phyloP scores from a whole-genome alignment of 2,888 invertebrate genomes.

The Hemicrepidius hirtus region DNA sequence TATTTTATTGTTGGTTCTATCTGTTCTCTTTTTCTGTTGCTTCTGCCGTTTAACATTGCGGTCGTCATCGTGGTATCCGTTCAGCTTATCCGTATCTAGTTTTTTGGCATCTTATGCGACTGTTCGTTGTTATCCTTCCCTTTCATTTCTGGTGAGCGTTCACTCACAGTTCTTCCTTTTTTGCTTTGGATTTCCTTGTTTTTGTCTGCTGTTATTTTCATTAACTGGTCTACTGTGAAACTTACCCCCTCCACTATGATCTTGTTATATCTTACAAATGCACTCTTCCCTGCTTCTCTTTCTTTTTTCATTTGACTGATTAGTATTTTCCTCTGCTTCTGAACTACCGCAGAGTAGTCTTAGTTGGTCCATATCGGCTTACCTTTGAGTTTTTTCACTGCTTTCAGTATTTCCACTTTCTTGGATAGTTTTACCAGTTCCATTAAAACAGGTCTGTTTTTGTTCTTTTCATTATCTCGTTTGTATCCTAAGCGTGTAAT shows the following conservation, averaged over 20 bases:
- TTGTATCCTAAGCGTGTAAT: background rate
- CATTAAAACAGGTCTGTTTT: background rate
- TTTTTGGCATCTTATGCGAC: background rate
- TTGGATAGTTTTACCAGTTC: background rate
- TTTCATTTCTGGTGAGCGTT: background rate
- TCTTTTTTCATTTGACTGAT: background rate
- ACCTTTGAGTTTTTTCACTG: background rate
- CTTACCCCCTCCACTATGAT: background rate
- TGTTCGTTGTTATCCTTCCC: background rate
- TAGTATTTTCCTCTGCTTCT: constrained; percentile 2
- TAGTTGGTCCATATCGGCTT: background rate
- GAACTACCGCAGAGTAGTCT: background rate
- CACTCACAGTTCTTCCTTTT: background rate
- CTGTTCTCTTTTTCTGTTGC: too few relatives aligned
- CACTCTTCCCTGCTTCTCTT: background rate
- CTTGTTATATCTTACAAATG: background rate
- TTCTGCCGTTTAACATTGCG: background rate
- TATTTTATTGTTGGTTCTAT: constrained; percentile 1
- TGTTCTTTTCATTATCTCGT: background rate
- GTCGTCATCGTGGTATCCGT: constrained; percentile 14
- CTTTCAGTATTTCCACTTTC: background rate
- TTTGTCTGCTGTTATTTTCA: background rate
- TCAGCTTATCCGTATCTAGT: constrained; percentile 6
- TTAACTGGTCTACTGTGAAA: background rate
- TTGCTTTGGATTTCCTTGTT: background rate